A percentile compares a stretch with the other conserved stretches of the same genome.
Evolutionary conservation across 2,113 vertebrate species (phyloP).

Genomic region (Lutjanus erythropterus): DNA sequence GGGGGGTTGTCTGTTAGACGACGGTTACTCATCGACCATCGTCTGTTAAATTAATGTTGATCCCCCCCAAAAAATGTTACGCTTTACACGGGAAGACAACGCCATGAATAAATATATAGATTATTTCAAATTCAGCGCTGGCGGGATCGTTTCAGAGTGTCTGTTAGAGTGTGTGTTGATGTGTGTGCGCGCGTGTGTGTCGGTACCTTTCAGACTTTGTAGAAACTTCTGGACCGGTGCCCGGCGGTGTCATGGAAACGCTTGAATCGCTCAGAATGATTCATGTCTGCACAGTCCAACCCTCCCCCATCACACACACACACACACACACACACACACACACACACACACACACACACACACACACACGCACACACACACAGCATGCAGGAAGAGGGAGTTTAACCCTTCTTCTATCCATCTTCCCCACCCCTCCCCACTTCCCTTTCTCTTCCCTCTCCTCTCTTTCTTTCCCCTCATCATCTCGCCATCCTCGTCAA

Average conservation of each 20-base stretch:
- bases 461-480: constrained; percentile 37
- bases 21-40: constrained; percentile 70
- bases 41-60: constrained; percentile 77
- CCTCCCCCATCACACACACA: constrained; percentile 81
- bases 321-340: constrained; percentile 30
- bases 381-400: constrained; percentile 84
- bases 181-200: constrained; percentile 52
- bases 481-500: constrained; percentile 72
- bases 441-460: constrained; percentile 6
- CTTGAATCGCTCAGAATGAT: constrained; percentile 97
- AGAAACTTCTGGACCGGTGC: constrained; percentile 93
- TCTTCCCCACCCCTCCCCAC: constrained; percentile 32
- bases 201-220: constrained; percentile 87
- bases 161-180: constrained; percentile 15
- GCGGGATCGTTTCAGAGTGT: constrained; percentile 41
- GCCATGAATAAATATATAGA: constrained; percentile 59
- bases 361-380: constrained; percentile 30
- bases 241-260: constrained; percentile 99
- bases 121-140: constrained; percentile 47
- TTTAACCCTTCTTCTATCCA: constrained; percentile 90
- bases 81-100: constrained; percentile 57
- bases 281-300: constrained; percentile 91
- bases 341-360: constrained; percentile 39
- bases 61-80: constrained; percentile 63
- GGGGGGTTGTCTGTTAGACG: constrained; percentile 42